Percentiles rank a stretch among this genome's conserved stretches.
Evolutionary conservation across 1,140 invertebrate genomes (phyloP).

Genomic region (Steinernema feltiae): DNA sequence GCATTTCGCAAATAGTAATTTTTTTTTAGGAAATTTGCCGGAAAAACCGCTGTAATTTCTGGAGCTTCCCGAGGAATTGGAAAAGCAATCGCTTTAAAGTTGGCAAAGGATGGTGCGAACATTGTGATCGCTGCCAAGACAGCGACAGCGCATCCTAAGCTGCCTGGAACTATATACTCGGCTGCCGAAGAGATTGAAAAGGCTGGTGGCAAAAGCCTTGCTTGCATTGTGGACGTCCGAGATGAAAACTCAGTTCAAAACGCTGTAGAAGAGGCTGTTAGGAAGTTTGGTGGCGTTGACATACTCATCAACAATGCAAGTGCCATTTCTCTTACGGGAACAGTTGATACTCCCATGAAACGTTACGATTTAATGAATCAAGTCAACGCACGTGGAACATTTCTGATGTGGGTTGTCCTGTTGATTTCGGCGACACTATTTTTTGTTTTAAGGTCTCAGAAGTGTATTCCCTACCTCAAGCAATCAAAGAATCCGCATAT

Average conservation of each 20-base stretch:
- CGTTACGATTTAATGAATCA: constrained; percentile 85
- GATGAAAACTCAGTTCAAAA: constrained; percentile 74
- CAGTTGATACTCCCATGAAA: constrained; percentile 84
- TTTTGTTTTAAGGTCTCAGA: constrained; percentile 70
- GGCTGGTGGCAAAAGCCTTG: constrained; percentile 79
- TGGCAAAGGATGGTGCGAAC: constrained; percentile 67
- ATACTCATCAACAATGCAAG: constrained; percentile 70
- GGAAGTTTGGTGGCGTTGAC: constrained; percentile 91
- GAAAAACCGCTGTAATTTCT: constrained; percentile 87
- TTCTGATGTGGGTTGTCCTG: constrained; percentile 74
- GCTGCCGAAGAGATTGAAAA: constrained; percentile 86
- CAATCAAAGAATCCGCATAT: constrained; percentile 88
- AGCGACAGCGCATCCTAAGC: constrained; percentile 72
- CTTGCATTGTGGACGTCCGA: constrained; percentile 86
- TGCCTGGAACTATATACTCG: constrained; percentile 94
- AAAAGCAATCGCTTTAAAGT: constrained; percentile 87
- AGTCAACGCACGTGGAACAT: constrained; percentile 84
- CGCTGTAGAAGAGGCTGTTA: constrained; percentile 77
- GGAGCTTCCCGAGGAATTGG: constrained; percentile 95
- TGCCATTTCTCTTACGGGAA: constrained; percentile 83
- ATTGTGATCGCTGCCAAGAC: constrained; percentile 52
- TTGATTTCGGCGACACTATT: constrained; percentile 58
- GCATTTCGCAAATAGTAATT: neutral
- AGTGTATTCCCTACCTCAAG: constrained; percentile 79
- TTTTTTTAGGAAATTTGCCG: constrained; percentile 71